These are phyloP conservation scores for Panthera uncia DNA, from an alignment of 2,113 vertebrate genomes.

Conservation along the genomic window DNA sequence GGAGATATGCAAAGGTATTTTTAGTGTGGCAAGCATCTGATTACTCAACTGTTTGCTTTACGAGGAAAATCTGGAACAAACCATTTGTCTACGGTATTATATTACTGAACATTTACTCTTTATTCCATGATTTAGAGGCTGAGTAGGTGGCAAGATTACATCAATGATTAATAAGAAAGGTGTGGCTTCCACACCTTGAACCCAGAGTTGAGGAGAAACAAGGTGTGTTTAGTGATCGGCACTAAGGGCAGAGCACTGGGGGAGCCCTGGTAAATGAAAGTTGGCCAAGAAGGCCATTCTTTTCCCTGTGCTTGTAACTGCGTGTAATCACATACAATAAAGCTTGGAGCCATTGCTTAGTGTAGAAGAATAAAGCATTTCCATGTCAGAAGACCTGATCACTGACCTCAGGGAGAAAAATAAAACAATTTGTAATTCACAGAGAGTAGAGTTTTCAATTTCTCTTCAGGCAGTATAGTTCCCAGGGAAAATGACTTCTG, in stretches of 20 bases:
- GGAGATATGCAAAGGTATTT: constrained; percentile 52
- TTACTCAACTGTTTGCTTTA: constrained; percentile 22
- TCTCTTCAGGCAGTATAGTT: neutral
- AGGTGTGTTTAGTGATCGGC: neutral
- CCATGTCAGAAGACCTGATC: constrained; percentile 52
- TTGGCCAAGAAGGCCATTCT: neutral
- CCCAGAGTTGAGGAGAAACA: neutral
- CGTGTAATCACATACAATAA: constrained; percentile 16
- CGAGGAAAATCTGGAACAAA: constrained; percentile 19
- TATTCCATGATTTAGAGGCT: constrained; percentile 40
- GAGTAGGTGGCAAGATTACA: constrained; percentile 33
- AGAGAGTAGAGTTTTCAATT: constrained; percentile 32
- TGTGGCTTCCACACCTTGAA: neutral
- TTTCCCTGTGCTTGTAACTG: neutral
- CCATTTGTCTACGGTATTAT: constrained; percentile 34
- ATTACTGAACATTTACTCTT: constrained; percentile 55
- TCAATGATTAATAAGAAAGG: constrained; percentile 21
- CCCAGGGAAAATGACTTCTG: neutral
- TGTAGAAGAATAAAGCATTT: constrained; percentile 52
- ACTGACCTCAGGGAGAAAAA: constrained; percentile 29
- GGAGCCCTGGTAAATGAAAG: neutral
- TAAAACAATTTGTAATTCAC: constrained; percentile 44
- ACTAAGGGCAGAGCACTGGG: neutral
- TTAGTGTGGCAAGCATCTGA: neutral
- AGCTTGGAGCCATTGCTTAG: neutral